Percentiles rank a stretch among this genome's conserved stretches.
These are phyloP conservation scores for Podocnemis expansa DNA, from an alignment of 2,113 vertebrate genomes.

Conservation along the genomic window DNA sequence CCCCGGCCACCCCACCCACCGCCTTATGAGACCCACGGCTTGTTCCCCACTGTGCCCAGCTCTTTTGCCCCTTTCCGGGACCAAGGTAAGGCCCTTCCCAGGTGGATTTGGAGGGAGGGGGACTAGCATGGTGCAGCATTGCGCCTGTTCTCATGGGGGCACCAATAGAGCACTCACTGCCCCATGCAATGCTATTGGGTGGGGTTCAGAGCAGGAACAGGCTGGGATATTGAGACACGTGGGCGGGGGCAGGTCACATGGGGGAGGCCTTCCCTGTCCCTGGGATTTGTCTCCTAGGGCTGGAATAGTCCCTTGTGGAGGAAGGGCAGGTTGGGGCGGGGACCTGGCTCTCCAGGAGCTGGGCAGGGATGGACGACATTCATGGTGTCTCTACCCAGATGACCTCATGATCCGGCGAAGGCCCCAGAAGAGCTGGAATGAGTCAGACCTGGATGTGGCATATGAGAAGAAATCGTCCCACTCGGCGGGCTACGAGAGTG, in stretches of 20 bases:
- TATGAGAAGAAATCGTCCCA: constrained; percentile 85
- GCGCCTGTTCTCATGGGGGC: background rate
- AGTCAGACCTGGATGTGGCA: constrained; percentile 86
- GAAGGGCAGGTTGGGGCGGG: background rate
- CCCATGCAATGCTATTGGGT: background rate
- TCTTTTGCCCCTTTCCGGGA: constrained; percentile 48
- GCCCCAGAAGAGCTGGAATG: constrained; percentile 83
- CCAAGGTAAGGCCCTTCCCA: constrained; percentile 48
- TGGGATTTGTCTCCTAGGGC: background rate
- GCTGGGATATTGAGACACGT: background rate
- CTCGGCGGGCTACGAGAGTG: constrained; percentile 78
- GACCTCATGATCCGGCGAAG: constrained; percentile 78
- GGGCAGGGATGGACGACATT: too few relatives aligned
- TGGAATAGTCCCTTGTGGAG: background rate
- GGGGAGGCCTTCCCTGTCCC: background rate
- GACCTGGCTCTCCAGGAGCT: background rate
- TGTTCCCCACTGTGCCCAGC: constrained; percentile 4
- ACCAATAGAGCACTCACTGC: too few relatives aligned
- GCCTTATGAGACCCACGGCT: constrained; percentile 18
- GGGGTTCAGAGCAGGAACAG: background rate
- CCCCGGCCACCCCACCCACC: constrained; percentile 19
- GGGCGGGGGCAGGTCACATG: background rate
- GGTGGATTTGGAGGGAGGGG: too few relatives aligned
- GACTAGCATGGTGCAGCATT: background rate
- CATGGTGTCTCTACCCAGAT: constrained; percentile 65